These are phyloP conservation scores for Sinohyriopsis cumingii DNA, from an alignment of 2,888 invertebrate genomes.

Conservation along the genomic window DNA sequence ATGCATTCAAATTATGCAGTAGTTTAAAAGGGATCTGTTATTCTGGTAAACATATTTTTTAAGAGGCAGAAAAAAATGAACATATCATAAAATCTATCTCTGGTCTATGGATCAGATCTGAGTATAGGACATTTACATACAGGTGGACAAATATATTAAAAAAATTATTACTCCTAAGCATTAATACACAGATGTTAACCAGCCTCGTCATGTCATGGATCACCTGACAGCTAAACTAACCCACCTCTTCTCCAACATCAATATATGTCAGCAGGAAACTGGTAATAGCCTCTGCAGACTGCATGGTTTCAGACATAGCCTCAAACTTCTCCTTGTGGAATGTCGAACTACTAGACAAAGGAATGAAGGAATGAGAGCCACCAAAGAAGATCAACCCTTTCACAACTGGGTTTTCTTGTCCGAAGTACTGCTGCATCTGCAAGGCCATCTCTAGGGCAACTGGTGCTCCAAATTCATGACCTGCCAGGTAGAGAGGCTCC, in stretches of 20 bases:
- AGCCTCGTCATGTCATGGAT: too few species aligned
- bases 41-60: too few species aligned
- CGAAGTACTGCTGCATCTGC: slow-evolving; percentile 75
- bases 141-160: too few species aligned
- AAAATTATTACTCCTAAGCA: too few species aligned
- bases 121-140: too few species aligned
- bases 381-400: slow-evolving; percentile 85
- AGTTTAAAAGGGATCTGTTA: too few species aligned
- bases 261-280: slow-evolving; percentile 11
- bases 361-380: slow-evolving; percentile 77
- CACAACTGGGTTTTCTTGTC: slow-evolving; percentile 40
- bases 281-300: slow-evolving; percentile 12
- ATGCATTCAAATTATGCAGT: too few species aligned
- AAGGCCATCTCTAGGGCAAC: slow-evolving; percentile 96
- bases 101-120: too few species aligned
- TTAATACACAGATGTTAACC: too few species aligned
- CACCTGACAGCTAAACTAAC: too few species aligned
- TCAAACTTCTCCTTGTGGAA: slow-evolving; percentile 4
- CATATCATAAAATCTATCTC: too few species aligned
- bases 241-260: slow-evolving; percentile 16
- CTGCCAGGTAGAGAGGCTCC: slow-evolving; percentile 90
- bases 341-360: slow-evolving; percentile 18
- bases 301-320: slow-evolving; percentile 2
- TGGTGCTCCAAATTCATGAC: slow-evolving; percentile 95
- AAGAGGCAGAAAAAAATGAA: too few species aligned